Conservation (phyloP, 2,888 invertebrate species). For the Eurytoma californica region DNA sequence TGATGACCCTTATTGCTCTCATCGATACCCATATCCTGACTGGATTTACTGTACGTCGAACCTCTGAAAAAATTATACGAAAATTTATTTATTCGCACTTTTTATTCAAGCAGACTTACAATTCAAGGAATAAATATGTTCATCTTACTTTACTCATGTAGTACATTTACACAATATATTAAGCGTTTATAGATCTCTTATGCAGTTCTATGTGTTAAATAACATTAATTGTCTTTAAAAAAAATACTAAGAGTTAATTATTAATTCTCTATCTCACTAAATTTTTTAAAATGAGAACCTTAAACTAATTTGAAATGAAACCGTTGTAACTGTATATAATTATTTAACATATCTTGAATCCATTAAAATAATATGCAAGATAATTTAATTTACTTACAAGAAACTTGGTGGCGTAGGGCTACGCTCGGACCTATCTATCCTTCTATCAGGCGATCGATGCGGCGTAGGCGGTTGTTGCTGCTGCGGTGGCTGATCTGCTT, state of each 20-base stretch:
- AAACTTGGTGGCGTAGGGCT: constrained; percentile 86
- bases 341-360: not conserved
- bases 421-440: constrained; percentile 72
- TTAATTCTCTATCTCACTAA: no score
- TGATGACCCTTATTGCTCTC: constrained; percentile 97
- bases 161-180: no score
- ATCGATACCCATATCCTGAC: constrained; percentile 82
- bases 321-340: not conserved
- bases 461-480: constrained; percentile 36
- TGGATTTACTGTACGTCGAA: constrained; percentile 74
- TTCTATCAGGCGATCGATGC: constrained; percentile 63
- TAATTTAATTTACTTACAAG: constrained; percentile 77
- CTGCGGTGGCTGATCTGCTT: constrained; percentile 56
- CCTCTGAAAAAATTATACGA: constrained; percentile 60
- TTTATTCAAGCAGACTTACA: no score
- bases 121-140: no score
- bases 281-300: no score
- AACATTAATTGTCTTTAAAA: no score
- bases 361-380: constrained; percentile 2
- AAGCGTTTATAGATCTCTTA: no score
- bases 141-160: no score
- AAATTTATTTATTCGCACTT: no score
- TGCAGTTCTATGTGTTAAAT: no score
- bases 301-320: no score
- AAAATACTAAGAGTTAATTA: no score